Conservation (phyloP, 1,140 invertebrate genomes). For the Condylostylus longicornis region DNA sequence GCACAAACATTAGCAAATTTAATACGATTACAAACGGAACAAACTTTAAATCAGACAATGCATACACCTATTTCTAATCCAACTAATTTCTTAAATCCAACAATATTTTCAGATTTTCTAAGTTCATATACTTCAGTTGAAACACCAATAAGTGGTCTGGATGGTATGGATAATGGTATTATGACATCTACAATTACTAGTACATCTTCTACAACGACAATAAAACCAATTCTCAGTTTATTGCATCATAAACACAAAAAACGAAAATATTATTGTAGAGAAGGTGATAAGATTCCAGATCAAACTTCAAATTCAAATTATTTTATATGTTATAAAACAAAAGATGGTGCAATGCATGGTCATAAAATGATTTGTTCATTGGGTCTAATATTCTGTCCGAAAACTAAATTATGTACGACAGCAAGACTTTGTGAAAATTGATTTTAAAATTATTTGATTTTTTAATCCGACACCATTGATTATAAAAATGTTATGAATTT, state of each 20-base stretch:
- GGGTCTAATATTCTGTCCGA: constrained; percentile 24
- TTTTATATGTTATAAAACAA: constrained; percentile 29
- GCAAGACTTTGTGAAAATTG: too few species aligned
- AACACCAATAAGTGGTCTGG: background rate
- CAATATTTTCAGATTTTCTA: too few species aligned
- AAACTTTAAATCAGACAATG: background rate
- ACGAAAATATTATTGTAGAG: constrained; percentile 27
- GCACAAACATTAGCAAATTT: constrained; percentile 22
- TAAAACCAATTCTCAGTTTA: too few species aligned
- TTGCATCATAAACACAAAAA: constrained; percentile 13
- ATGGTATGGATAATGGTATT: constrained; percentile 4
- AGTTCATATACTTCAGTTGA: background rate
- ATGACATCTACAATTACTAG: background rate
- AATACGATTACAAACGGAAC: constrained; percentile 17
- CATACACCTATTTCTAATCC: too few species aligned
- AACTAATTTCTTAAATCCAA: too few species aligned
- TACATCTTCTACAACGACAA: background rate
- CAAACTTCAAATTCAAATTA: constrained; percentile 27
- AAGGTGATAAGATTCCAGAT: constrained; percentile 29
- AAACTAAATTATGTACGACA: constrained; percentile 23
- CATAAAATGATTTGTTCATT: constrained; percentile 30
- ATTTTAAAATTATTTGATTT: too few species aligned
- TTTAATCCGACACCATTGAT: too few species aligned
- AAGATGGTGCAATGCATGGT: constrained; percentile 25
- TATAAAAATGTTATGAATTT: too few species aligned